Percentiles rank a stretch among this genome's conserved stretches.
phyloP scores from a whole-genome alignment of 2,797 vertebrate species.

The Chromis chromis region DNA sequence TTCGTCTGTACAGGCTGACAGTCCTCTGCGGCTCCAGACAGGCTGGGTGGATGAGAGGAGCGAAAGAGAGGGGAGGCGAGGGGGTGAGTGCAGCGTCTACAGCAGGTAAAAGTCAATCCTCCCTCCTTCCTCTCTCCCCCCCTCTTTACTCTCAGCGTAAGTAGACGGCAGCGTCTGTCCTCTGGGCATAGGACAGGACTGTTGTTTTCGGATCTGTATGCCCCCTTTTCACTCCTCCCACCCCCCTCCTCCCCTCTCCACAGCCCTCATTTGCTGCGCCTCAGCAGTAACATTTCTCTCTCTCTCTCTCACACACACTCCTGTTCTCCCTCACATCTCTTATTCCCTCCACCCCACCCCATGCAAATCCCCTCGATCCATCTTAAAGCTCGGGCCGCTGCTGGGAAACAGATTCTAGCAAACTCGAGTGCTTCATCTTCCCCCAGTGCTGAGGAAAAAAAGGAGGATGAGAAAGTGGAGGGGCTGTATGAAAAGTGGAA shows the following conservation, averaged over 20 bases:
- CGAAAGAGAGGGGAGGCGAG: constrained; percentile 9
- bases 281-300: constrained; percentile 73
- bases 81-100: constrained; percentile 14
- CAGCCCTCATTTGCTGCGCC: constrained; percentile 71
- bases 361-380: constrained; percentile 78
- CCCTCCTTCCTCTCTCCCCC: constrained; percentile 25
- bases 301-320: constrained; percentile 30
- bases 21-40: constrained; percentile 60
- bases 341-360: constrained; percentile 57
- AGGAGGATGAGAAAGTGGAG: constrained; percentile 57
- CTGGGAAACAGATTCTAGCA: constrained; percentile 76
- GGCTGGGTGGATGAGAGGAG: constrained; percentile 40
- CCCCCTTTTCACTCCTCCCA: constrained; percentile 55
- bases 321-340: constrained; percentile 53
- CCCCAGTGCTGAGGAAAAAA: constrained; percentile 46
- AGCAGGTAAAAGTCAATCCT: constrained; percentile 68
- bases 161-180: constrained; percentile 49
- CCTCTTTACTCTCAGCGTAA: constrained; percentile 21
- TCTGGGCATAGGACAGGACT: constrained; percentile 60
- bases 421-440: constrained; percentile 78
- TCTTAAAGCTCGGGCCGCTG: constrained; percentile 74
- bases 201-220: constrained; percentile 73
- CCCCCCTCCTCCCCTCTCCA: constrained; percentile 48
- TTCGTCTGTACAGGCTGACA: constrained; percentile 56
- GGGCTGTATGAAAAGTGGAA: constrained; percentile 63